Conservation (phyloP, 1,140 invertebrate genomes). For the Calephelis nemesis region DNA sequence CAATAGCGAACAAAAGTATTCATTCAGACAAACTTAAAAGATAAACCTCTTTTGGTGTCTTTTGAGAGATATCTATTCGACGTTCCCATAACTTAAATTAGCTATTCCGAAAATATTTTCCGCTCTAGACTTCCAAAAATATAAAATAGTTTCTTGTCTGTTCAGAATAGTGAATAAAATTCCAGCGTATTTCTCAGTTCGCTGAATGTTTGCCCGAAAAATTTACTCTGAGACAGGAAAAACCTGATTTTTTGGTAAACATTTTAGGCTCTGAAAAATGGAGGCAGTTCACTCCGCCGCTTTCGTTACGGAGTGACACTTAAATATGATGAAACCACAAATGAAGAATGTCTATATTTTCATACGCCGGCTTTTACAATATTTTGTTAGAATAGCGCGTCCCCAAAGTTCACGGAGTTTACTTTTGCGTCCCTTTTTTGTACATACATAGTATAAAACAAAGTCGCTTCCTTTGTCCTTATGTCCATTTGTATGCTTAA, state of each 20-base stretch:
- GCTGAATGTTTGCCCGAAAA: slow-evolving; percentile 13
- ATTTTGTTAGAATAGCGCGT: slow-evolving; percentile 6
- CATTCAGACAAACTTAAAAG: too few relatives aligned
- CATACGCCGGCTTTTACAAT: slow-evolving; percentile 1
- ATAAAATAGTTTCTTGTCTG: background rate
- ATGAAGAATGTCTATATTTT: slow-evolving; percentile 15
- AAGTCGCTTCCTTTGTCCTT: too few relatives aligned
- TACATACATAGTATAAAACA: too few relatives aligned
- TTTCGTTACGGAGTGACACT: slow-evolving; percentile 10
- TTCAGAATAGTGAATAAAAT: slow-evolving; percentile 12
- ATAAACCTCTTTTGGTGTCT: too few relatives aligned
- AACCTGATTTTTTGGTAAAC: slow-evolving; percentile 14
- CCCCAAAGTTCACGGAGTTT: too few relatives aligned
- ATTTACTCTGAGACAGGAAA: slow-evolving; percentile 11
- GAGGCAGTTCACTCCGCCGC: slow-evolving; percentile 11
- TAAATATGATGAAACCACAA: slow-evolving; percentile 2
- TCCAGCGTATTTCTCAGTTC: slow-evolving; percentile 13
- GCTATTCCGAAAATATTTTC: background rate
- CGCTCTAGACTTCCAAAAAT: background rate
- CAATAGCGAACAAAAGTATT: too few relatives aligned
- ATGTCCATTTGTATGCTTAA: too few relatives aligned
- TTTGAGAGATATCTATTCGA: too few relatives aligned
- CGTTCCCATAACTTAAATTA: background rate
- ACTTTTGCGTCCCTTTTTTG: too few relatives aligned
- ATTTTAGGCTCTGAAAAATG: slow-evolving; percentile 15